Evolutionary conservation across 2,113 vertebrate genomes (phyloP).

Genomic region (Macaca mulatta): DNA sequence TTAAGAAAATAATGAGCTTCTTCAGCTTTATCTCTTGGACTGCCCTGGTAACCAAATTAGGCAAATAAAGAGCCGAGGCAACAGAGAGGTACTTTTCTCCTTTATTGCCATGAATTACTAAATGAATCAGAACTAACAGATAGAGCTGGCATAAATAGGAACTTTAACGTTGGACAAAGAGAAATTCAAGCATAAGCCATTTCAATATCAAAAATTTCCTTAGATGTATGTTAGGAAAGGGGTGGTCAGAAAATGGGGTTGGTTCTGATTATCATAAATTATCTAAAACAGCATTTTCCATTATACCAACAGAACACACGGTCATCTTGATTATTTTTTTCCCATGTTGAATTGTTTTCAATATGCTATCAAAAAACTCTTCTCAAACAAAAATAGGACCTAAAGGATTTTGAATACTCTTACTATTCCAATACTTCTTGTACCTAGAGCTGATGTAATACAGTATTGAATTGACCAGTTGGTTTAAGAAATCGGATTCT

Average conservation of each 20-base stretch:
- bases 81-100: background rate
- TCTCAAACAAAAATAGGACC: conserved; percentile 4
- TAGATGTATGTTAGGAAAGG: background rate
- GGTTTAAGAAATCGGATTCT: background rate
- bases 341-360: background rate
- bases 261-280: background rate
- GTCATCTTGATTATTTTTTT: background rate
- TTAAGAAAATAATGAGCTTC: no score
- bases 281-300: background rate
- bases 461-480: background rate
- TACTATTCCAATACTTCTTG: background rate
- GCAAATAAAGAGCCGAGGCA: background rate
- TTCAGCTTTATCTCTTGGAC: no score
- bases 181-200: background rate
- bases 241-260: background rate
- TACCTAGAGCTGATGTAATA: background rate
- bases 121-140: background rate
- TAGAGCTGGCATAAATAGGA: background rate
- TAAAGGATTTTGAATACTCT: background rate
- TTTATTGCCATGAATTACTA: background rate
- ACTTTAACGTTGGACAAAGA: background rate
- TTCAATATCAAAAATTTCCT: background rate
- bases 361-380: background rate
- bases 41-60: background rate
- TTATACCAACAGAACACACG: background rate